Conservation (phyloP, 2,888 invertebrate species). For the Caenorhabditis afra region DNA sequence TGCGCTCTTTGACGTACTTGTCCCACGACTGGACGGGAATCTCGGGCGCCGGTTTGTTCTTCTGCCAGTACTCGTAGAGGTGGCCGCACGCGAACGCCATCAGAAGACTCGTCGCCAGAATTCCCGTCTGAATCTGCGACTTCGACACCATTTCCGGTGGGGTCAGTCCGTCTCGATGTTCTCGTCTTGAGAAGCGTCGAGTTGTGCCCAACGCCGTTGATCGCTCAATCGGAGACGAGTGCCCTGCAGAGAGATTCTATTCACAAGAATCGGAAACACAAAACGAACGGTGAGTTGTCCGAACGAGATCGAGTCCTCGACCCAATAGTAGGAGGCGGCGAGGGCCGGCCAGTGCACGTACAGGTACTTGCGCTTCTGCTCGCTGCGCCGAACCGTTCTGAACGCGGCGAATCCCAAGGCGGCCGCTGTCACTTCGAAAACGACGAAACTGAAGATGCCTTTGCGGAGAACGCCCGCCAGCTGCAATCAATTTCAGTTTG, state of each 20-base stretch:
- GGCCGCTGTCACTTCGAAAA: slow-evolving; percentile 60
- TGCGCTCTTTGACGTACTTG: slow-evolving; percentile 66
- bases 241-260: slow-evolving; percentile 51
- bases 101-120: slow-evolving; percentile 57
- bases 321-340: slow-evolving; percentile 66
- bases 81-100: slow-evolving; percentile 56
- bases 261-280: background rate
- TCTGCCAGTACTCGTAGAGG: slow-evolving; percentile 62
- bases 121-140: slow-evolving; percentile 59
- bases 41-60: slow-evolving; percentile 61
- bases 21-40: slow-evolving; percentile 74
- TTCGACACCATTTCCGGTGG: slow-evolving; percentile 52
- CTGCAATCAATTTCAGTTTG: background rate
- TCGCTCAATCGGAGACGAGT: slow-evolving; percentile 68
- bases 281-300: slow-evolving; percentile 64
- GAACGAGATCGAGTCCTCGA: slow-evolving; percentile 69
- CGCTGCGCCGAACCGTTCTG: slow-evolving; percentile 58
- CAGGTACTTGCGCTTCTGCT: slow-evolving; percentile 62
- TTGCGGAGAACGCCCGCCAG: slow-evolving; percentile 65
- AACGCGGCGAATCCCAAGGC: slow-evolving; percentile 57
- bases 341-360: slow-evolving; percentile 64
- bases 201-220: slow-evolving; percentile 64
- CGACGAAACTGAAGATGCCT: slow-evolving; percentile 63
- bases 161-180: slow-evolving; percentile 63
- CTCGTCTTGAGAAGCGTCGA: slow-evolving; percentile 28